Base-by-base conservation (phyloP, 2,888 invertebrate species). In the Pimpla rufipes region DNA sequence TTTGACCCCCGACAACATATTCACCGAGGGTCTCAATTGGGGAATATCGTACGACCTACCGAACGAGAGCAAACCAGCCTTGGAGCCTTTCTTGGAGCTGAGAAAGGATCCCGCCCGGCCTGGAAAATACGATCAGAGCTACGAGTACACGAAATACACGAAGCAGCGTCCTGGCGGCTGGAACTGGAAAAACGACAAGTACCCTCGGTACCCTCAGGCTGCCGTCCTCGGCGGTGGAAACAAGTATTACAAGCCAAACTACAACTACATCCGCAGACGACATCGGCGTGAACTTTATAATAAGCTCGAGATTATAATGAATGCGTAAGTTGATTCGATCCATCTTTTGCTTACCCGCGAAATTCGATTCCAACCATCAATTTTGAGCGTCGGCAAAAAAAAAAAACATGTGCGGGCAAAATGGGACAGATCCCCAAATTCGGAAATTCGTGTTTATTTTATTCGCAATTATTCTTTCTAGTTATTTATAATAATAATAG, bases 21-120 rank as follows among this genome's bases (percentile, higher is more conserved):
- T 95, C 88, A 95, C 95, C 10, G 95, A 95, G 89, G 96, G 96
- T 0, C 90, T 96, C 16, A 96, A 96, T 91, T 96, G 96, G 96
- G 96, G 96, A 62, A 95, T 96, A 47, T 95, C 96, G 0, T 96
- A 96, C 71, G 94, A 94, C 75, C 85, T 94, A 42, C 93, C 93
- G 2, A 94, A 94, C 87, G 93, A 93, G 80, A 93, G 91, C 75
- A 93, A 92, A 74, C 90, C 93, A 13, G 91, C 90, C 23, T 87
- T 93, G 7, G 91, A 91, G 35, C 92, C 93, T 0, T 90, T 90
- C 71, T 87, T 93, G 10, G 87, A 92, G 78, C 81, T 91, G 11
- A 88, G 91, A 70, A 89, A 90, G 80, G 93, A 93, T 55, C 42
- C 78, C 10, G 18, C 90, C 7, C 88, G 88, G 67, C 70, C 81